Percentiles rank a stretch among this genome's conserved stretches.
Conservation (phyloP, 2,888 invertebrate genomes). For the Agriotes lineatus region DNA sequence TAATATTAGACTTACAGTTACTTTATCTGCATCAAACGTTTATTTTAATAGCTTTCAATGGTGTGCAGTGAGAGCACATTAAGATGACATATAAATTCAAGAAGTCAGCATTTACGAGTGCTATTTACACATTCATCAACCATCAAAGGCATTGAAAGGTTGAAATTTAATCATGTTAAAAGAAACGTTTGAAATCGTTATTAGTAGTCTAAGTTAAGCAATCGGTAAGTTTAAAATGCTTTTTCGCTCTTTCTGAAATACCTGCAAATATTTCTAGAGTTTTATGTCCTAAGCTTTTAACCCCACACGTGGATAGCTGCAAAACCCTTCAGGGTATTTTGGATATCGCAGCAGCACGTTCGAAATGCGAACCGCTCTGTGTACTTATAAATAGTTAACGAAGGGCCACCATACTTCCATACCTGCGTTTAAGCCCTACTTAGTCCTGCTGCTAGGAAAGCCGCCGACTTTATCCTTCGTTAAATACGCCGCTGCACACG, state of each 20-base stretch:
- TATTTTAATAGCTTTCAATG: too few relatives aligned
- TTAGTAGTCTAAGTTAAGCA: too few relatives aligned
- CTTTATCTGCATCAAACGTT: too few relatives aligned
- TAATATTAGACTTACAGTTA: too few relatives aligned
- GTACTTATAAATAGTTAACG: constrained; percentile 8
- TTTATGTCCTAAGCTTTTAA: background rate
- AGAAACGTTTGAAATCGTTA: too few relatives aligned
- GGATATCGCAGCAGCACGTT: background rate
- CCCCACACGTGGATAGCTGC: background rate
- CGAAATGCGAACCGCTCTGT: background rate
- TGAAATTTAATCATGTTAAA: too few relatives aligned
- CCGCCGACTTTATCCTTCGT: background rate
- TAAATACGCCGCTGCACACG: background rate
- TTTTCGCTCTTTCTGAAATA: background rate
- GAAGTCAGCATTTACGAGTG: too few relatives aligned
- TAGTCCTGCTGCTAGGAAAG: background rate
- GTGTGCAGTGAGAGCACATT: too few relatives aligned
- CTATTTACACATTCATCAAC: too few relatives aligned
- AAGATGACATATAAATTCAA: too few relatives aligned
- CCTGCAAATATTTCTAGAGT: background rate
- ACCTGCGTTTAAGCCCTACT: background rate
- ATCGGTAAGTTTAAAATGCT: too few relatives aligned
- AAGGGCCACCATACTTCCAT: background rate
- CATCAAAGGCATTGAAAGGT: too few relatives aligned
- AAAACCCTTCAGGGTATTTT: background rate